Conservation (phyloP, 2,888 invertebrate genomes). For the Panopea generosa region DNA sequence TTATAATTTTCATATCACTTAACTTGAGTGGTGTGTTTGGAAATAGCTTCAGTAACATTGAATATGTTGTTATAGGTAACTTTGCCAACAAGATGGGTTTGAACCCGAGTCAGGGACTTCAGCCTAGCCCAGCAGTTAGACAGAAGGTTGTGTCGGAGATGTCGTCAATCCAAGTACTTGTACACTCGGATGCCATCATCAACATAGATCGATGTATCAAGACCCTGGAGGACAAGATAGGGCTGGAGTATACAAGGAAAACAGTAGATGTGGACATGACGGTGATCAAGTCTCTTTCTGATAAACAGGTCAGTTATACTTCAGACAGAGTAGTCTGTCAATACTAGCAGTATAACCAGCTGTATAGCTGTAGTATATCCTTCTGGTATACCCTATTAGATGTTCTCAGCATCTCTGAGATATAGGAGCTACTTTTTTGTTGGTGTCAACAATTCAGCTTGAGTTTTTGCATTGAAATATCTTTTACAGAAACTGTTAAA, state of each 20-base stretch:
- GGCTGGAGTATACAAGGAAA: slow-evolving; percentile 47
- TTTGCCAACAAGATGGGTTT: slow-evolving; percentile 8
- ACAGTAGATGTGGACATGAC: slow-evolving; percentile 31
- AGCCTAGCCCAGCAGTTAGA: slow-evolving; percentile 11
- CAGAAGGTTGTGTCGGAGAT: slow-evolving; percentile 27
- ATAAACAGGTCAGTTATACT: slow-evolving; percentile 45
- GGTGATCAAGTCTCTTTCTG: slow-evolving; percentile 32
- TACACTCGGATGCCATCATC: slow-evolving; percentile 52
- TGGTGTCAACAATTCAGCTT: not conserved
- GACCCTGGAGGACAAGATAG: slow-evolving; percentile 45
- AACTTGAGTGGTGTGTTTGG: too few species aligned
- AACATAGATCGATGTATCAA: slow-evolving; percentile 56
- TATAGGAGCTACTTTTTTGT: too few species aligned
- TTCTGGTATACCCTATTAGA: not conserved
- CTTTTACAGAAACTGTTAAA: too few species aligned
- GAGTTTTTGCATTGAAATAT: too few species aligned
- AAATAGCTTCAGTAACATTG: too few species aligned
- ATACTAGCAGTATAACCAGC: too few species aligned
- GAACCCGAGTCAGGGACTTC: slow-evolving; percentile 6
- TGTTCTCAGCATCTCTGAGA: too few species aligned
- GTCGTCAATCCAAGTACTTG: slow-evolving; percentile 34
- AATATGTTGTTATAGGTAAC: not conserved
- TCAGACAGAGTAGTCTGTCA: too few species aligned
- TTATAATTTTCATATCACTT: too few species aligned
- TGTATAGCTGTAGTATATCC: too few species aligned